These are phyloP conservation scores for Elgaria multicarinata DNA, from an alignment of 2,113 vertebrate species.

Conservation along the genomic window DNA sequence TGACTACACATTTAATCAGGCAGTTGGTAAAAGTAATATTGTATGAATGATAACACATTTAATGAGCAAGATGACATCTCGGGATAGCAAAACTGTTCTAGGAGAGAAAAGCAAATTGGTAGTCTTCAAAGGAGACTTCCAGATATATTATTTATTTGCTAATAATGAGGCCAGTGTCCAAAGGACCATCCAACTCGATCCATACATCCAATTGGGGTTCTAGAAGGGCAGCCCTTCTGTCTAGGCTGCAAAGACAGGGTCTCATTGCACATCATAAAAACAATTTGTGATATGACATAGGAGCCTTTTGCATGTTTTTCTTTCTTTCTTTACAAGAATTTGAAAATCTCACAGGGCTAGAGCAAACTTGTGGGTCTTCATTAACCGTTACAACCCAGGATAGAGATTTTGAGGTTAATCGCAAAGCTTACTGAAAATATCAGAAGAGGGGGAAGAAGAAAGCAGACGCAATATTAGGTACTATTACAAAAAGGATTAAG, in stretches of 20 bases:
- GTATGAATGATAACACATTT: conserved; percentile 1
- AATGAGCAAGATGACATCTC: background rate
- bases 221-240: background rate
- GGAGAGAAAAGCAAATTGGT: background rate
- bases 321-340: background rate
- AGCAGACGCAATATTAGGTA: background rate
- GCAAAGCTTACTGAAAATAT: no score
- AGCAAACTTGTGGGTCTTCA: background rate
- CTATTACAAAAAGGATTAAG: background rate
- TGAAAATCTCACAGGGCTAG: background rate
- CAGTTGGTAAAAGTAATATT: conserved; percentile 2
- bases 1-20: background rate
- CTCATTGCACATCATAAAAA: background rate
- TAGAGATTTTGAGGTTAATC: background rate
- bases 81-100: background rate
- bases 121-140: background rate
- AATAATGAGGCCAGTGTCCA: background rate
- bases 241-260: background rate
- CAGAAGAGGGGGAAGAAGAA: background rate
- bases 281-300: background rate
- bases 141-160: background rate
- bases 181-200: background rate
- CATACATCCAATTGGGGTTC: no score
- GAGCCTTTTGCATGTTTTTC: background rate
- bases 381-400: background rate